Percentiles rank a stretch among this genome's conserved stretches.
phyloP scores from a whole-genome alignment of 2,113 vertebrate species.

The Sciurus niger region DNA sequence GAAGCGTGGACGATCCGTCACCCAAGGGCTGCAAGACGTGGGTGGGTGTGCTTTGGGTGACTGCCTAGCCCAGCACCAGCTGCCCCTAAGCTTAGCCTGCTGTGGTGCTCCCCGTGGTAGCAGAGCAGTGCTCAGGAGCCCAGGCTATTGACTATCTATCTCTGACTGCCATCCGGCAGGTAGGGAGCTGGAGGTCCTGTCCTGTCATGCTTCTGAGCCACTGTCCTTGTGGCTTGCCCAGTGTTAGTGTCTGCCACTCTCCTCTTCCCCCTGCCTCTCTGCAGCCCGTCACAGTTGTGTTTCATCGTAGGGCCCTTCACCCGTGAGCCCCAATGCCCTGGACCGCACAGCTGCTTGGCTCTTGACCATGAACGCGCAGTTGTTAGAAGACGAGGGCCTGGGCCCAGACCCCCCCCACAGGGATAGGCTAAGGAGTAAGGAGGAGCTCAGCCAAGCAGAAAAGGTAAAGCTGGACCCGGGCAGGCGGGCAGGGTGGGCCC shows the following conservation, averaged over 20 bases:
- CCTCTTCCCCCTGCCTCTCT: not conserved
- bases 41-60: not conserved
- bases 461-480: conserved; percentile 94
- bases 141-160: not conserved
- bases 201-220: not conserved
- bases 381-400: conserved; percentile 97
- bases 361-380: conserved; percentile 99
- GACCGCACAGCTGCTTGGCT: conserved; percentile 99
- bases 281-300: conserved; percentile 87
- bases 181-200: not conserved
- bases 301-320: conserved; percentile 98
- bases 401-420: conserved; percentile 95
- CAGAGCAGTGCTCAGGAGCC: not conserved
- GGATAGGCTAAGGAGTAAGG: conserved; percentile 96
- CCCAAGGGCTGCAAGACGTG: not conserved
- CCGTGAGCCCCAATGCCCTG: conserved; percentile 99
- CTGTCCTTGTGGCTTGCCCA: not conserved
- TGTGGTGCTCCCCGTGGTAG: no score
- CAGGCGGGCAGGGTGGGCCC: conserved; percentile 43
- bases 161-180: not conserved
- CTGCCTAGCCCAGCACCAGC: not conserved
- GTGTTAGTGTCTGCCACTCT: not conserved
- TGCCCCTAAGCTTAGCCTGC: not conserved
- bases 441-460: conserved; percentile 97
- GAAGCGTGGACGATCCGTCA: not conserved